These are phyloP conservation scores for Lypha dubia DNA, from an alignment of 2,888 invertebrate species.

Conservation along the genomic window DNA sequence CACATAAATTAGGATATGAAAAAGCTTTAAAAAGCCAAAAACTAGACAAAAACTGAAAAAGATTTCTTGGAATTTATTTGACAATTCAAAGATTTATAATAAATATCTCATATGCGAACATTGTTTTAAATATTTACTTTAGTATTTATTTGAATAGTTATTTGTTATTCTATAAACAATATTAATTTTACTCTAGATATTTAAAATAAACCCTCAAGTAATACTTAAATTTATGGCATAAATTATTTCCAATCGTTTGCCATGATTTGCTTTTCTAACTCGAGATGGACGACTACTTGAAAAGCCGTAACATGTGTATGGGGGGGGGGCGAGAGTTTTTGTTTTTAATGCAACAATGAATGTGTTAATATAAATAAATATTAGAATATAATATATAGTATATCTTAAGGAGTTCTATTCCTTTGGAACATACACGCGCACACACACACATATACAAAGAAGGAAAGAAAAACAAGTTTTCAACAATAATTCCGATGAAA, in stretches of 20 bases:
- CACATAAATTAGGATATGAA: too few relatives aligned
- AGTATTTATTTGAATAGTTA: background rate
- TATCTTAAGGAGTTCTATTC: slow-evolving; percentile 22
- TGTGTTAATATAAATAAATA: slow-evolving; percentile 23
- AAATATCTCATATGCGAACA: background rate
- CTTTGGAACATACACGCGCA: background rate
- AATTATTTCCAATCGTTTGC: slow-evolving; percentile 66
- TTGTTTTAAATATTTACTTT: slow-evolving; percentile 1
- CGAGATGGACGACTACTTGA: background rate
- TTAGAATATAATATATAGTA: slow-evolving; percentile 10
- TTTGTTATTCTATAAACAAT: slow-evolving; percentile 23
- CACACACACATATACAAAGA: too few relatives aligned
- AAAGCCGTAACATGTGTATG: background rate
- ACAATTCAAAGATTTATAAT: slow-evolving; percentile 28
- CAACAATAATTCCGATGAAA: slow-evolving; percentile 41
- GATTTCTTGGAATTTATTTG: slow-evolving; percentile 45
- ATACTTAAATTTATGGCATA: slow-evolving; percentile 67
- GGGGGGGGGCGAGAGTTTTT: background rate
- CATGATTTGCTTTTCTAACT: slow-evolving; percentile 43
- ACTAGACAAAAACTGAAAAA: background rate
- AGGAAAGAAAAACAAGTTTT: slow-evolving; percentile 34
- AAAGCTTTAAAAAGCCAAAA: background rate
- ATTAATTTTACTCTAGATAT: slow-evolving; percentile 45
- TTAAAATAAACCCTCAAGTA: slow-evolving; percentile 50
- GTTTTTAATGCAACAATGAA: background rate